These are phyloP conservation scores for Tiaroga cobitis DNA, from an alignment of 2,797 vertebrate species.

Conservation along the genomic window DNA sequence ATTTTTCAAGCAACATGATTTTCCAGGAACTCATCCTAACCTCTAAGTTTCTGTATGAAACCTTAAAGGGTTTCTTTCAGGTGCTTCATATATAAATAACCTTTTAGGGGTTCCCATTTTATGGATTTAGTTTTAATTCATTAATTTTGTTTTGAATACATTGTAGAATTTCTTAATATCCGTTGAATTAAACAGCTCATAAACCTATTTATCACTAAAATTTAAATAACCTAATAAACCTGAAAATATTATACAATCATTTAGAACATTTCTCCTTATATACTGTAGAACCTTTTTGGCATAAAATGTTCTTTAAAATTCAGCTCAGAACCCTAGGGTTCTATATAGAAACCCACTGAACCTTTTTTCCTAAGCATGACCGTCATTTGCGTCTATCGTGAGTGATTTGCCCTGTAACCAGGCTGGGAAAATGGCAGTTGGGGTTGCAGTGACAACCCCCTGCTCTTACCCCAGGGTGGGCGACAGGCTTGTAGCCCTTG, in stretches of 20 bases:
- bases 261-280: neutral
- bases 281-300: neutral
- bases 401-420: neutral
- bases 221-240: neutral
- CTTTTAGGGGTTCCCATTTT: too few species aligned
- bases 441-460: slow-evolving; percentile 46
- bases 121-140: too few species aligned
- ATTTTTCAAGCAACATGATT: neutral
- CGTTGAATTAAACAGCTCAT: neutral
- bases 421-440: slow-evolving; percentile 54
- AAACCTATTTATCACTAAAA: neutral
- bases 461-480: slow-evolving; percentile 32
- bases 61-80: neutral
- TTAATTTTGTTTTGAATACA: too few species aligned
- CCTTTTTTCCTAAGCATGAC: neutral
- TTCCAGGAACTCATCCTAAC: neutral
- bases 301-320: neutral
- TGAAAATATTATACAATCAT: neutral
- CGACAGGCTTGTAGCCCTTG: slow-evolving; percentile 16
- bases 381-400: neutral
- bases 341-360: neutral
- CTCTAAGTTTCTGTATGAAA: neutral
- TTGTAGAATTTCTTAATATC: neutral
- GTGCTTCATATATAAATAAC: neutral
- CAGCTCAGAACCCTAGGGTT: neutral